phyloP scores from a whole-genome alignment of 2,888 invertebrate species.

The Acanthoscelides obtectus region DNA sequence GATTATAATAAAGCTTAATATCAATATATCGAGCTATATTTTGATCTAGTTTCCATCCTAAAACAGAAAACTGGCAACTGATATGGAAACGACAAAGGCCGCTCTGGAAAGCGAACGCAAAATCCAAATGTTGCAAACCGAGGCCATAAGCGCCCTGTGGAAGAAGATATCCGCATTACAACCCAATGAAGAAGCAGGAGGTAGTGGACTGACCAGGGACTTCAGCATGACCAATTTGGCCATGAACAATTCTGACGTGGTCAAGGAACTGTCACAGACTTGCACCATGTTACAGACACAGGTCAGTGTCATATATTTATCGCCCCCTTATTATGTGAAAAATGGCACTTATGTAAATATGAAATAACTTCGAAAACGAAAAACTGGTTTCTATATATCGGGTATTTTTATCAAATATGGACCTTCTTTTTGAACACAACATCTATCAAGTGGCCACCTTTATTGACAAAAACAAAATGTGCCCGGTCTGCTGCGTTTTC shows the following conservation, averaged over 20 bases:
- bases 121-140: constrained; percentile 82
- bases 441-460: too few species aligned
- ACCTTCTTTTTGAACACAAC: too few species aligned
- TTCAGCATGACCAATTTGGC: constrained; percentile 35
- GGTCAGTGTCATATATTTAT: constrained; percentile 44
- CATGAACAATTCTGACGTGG: constrained; percentile 55
- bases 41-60: too few species aligned
- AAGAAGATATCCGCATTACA: constrained; percentile 75
- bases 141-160: constrained; percentile 86
- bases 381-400: too few species aligned
- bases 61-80: constrained; percentile 69
- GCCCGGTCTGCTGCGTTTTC: too few species aligned
- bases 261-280: constrained; percentile 70
- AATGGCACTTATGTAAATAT: too few species aligned
- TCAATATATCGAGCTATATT: too few species aligned
- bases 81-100: constrained; percentile 81
- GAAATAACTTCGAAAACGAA: too few species aligned
- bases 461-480: too few species aligned
- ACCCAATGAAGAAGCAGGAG: constrained; percentile 25
- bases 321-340: too few species aligned
- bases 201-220: constrained; percentile 7
- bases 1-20: too few species aligned
- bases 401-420: too few species aligned
- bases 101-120: constrained; percentile 81
- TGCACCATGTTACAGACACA: constrained; percentile 70